Evolutionary conservation across 2,113 vertebrate genomes (phyloP), one percentile per base, ranked within the genome.

Genomic region (Heliornis fulica): DNA sequence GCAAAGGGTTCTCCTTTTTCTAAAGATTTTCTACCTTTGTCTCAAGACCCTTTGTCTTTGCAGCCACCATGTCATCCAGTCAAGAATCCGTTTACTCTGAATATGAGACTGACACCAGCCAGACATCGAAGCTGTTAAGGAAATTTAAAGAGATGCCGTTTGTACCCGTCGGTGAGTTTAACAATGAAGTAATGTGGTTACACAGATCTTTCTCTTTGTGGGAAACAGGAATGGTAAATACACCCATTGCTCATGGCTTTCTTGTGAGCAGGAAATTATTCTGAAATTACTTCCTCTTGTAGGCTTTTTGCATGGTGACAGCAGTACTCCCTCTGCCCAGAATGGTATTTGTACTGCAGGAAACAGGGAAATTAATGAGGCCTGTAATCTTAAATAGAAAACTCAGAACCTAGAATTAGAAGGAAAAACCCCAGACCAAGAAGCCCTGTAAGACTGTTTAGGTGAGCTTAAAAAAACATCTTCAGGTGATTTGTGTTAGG

Each of bases 61-160:
- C 91, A 96, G 96, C 54, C 72, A 75, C 80, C 43, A 97, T 97
- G 96, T 93, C 96, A 7, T 66, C 92, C 2, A 13, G 75, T 29
- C 86, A 89, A 51, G 91, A 95, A 22, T 3, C 96, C 0, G 1
- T 94, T 63, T 92, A 20, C 31, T 2, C 93, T 0, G 76, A 97
- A 2, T 96, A 96, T 20, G 95, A 97, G 38, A 28, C 68, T 1
- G 95, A 97, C 13, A 83, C 63, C 79, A 97, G 93, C 91, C 96
- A 97, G 91, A 95, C 95, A 1, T 74, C 95, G 0, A 97, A 90
- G 86, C 46, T 97, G 68, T 17, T 97, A 34, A 77, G 25, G 4
- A 97, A 97, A 66, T 93, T 97, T 56, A 95, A 93, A 68, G 96
- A 97, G 83, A 97, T 80, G 0, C 96, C 96, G 0, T 96, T 97